phyloP scores from a whole-genome alignment of 2,113 vertebrate species.

The Sardina pilchardus region DNA sequence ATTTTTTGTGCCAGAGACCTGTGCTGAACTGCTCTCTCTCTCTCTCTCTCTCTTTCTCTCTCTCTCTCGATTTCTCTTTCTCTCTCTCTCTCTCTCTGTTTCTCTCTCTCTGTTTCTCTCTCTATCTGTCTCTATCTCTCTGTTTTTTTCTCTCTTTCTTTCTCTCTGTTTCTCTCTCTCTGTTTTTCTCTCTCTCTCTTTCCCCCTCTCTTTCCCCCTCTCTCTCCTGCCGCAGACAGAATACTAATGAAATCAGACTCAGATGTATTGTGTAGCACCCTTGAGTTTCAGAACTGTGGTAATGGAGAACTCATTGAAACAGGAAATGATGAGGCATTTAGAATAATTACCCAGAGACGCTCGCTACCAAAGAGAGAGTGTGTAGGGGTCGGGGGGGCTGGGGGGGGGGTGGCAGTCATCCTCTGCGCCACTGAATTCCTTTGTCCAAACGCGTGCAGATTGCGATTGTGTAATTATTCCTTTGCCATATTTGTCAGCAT shows the following conservation, averaged over 20 bases:
- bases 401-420: background rate
- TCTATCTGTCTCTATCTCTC: background rate
- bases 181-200: background rate
- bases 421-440: background rate
- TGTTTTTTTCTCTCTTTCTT: background rate
- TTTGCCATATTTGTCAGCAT: background rate
- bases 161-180: background rate
- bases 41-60: background rate
- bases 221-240: background rate
- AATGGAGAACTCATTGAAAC: constrained; percentile 7
- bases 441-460: background rate
- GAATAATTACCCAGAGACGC: constrained; percentile 3
- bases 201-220: background rate
- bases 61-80: background rate
- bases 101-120: background rate
- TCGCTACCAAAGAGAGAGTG: background rate
- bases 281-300: background rate
- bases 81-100: background rate
- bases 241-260: constrained; percentile 30
- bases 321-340: constrained; percentile 10
- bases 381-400: background rate
- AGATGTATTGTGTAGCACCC: background rate
- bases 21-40: background rate
- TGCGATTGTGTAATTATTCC: background rate
- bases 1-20: background rate